These are phyloP conservation scores for Hypselothyrea guttata DNA, from an alignment of 2,888 invertebrate genomes.

Conservation along the genomic window DNA sequence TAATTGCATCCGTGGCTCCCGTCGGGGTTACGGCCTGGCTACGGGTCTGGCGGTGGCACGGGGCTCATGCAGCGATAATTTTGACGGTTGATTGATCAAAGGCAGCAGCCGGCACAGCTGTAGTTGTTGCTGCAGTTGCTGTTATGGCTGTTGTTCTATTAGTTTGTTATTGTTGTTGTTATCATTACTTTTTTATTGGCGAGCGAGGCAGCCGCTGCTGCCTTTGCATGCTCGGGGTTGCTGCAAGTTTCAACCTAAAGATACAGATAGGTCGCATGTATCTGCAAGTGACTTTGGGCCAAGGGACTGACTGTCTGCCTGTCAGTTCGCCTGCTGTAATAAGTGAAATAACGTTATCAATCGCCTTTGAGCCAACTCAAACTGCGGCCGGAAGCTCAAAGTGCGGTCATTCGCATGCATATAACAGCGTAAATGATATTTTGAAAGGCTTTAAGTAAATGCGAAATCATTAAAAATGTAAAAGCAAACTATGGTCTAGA, in stretches of 20 bases:
- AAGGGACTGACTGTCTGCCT: slow-evolving; percentile 23
- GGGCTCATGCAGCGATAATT: slow-evolving; percentile 66
- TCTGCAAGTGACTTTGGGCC: slow-evolving; percentile 12
- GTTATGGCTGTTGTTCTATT: slow-evolving; percentile 19
- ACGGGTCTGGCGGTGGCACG: slow-evolving; percentile 44
- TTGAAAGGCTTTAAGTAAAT: too few relatives aligned
- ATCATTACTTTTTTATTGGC: slow-evolving; percentile 38
- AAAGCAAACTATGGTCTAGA: too few relatives aligned
- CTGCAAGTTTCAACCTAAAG: slow-evolving; percentile 20
- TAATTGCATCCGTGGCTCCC: slow-evolving; percentile 71
- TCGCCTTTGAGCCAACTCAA: slow-evolving; percentile 71
- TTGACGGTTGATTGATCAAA: slow-evolving; percentile 79
- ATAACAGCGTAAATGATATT: slow-evolving; percentile 18
- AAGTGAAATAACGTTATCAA: slow-evolving; percentile 71
- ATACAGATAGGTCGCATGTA: slow-evolving; percentile 29
- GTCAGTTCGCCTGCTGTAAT: slow-evolving; percentile 43
- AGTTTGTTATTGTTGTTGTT: slow-evolving; percentile 15
- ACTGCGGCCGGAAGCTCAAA: slow-evolving; percentile 67
- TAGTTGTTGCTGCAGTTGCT: slow-evolving; percentile 16
- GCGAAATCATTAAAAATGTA: too few relatives aligned
- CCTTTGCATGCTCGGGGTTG: slow-evolving; percentile 48
- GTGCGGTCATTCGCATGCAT: slow-evolving; percentile 33
- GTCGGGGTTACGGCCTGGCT: slow-evolving; percentile 5
- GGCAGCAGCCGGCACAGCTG: slow-evolving; percentile 54
- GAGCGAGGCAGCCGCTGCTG: slow-evolving; percentile 23